These are phyloP conservation scores for Paedocypris micromegethes DNA, from an alignment of 2,797 vertebrate genomes.

Conservation along the genomic window DNA sequence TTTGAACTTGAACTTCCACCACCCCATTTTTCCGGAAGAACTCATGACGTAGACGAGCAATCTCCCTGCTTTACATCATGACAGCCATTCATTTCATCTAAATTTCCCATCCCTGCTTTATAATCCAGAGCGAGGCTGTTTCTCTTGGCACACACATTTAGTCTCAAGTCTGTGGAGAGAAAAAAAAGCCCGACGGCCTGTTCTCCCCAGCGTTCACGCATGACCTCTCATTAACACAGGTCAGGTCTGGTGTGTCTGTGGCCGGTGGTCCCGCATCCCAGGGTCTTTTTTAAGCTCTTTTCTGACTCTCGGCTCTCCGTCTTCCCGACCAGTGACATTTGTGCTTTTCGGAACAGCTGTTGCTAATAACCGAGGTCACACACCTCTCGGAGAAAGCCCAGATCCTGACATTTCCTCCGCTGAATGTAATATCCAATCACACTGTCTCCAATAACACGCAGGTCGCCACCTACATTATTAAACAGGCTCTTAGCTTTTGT, in stretches of 20 bases:
- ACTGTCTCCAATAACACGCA: constrained; percentile 50
- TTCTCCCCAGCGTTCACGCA: constrained; percentile 22
- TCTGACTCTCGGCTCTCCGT: constrained; percentile 26
- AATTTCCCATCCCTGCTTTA: neutral
- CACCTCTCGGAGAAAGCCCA: constrained; percentile 41
- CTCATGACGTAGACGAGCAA: too few species aligned
- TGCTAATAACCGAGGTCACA: constrained; percentile 53
- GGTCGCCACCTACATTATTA: constrained; percentile 52
- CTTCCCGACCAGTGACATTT: constrained; percentile 48
- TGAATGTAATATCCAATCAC: constrained; percentile 52
- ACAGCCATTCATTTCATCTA: too few species aligned
- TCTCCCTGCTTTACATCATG: too few species aligned
- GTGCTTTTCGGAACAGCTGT: constrained; percentile 47
- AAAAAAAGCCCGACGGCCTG: constrained; percentile 31
- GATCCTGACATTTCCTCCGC: constrained; percentile 51
- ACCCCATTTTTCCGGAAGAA: too few species aligned
- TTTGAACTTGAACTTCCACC: too few species aligned
- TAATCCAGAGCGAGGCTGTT: constrained; percentile 2
- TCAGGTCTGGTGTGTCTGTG: constrained; percentile 43
- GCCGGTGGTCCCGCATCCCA: constrained; percentile 21
- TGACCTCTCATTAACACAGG: constrained; percentile 49
- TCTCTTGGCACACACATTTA: constrained; percentile 22
- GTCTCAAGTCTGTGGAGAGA: constrained; percentile 16
- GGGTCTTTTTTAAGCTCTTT: constrained; percentile 37
- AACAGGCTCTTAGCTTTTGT: constrained; percentile 50